phyloP scores from a whole-genome alignment of 1,140 invertebrate species.

The Zaprionus gabonicus region DNA sequence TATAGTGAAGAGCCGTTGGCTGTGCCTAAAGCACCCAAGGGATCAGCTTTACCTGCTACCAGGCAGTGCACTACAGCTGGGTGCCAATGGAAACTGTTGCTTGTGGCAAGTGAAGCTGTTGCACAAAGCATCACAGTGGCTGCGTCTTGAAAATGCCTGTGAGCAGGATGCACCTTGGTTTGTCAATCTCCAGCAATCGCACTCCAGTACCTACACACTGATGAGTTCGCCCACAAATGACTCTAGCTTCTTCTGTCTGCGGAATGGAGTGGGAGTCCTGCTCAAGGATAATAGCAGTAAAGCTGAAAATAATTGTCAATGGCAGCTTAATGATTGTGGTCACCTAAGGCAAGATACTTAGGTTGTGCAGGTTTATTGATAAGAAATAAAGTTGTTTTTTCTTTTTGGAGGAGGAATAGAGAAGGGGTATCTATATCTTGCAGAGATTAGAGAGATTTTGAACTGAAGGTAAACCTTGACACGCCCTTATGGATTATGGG shows the following conservation, averaged over 20 bases:
- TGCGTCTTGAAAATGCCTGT: slow-evolving; percentile 51
- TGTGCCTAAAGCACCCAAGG: slow-evolving; percentile 50
- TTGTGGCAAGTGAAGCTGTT: slow-evolving; percentile 42
- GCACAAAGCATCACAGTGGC: not conserved
- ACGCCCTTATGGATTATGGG: no score
- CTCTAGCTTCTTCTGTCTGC: slow-evolving; percentile 29
- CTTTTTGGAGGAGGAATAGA: no score
- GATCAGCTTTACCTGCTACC: slow-evolving; percentile 42
- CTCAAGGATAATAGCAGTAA: not conserved
- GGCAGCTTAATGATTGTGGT: slow-evolving; percentile 58
- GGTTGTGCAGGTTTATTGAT: no score
- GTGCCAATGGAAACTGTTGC: slow-evolving; percentile 55
- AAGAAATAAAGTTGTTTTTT: no score
- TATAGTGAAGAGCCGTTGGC: slow-evolving; percentile 32
- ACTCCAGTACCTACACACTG: slow-evolving; percentile 1
- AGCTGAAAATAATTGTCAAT: slow-evolving; percentile 27
- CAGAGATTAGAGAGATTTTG: no score
- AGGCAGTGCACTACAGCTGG: slow-evolving; percentile 33
- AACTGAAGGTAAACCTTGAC: no score
- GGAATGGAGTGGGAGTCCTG: not conserved
- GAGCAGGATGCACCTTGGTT: slow-evolving; percentile 32
- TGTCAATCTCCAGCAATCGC: slow-evolving; percentile 31
- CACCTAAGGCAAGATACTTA: slow-evolving; percentile 4
- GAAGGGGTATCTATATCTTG: no score
- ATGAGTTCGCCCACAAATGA: slow-evolving; percentile 4